Base-by-base conservation (phyloP, 2,797 vertebrate species). In the Dromococcyx pavoninus region DNA sequence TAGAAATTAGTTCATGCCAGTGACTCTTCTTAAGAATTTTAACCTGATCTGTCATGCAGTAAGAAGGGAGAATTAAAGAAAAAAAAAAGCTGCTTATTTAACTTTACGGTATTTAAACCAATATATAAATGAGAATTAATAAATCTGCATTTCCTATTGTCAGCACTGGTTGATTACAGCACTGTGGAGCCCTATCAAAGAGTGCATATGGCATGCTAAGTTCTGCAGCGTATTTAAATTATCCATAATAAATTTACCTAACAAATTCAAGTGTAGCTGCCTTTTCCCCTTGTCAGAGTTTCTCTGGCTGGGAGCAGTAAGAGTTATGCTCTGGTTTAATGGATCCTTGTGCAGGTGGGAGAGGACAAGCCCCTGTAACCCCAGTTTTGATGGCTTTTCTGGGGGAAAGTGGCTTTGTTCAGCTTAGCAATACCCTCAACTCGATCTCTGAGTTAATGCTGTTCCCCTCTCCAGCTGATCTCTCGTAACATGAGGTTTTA, bases 121-220 rank as follows among this genome's bases (percentile, higher is more conserved):
- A 88, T 79, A 81, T 54, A 94, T 41, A 90, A 93, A 91, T 48
- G 88, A 85, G 86, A 92, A 94, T 96, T 91, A 92, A 94, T 94
- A 94, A 91, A 95, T 90, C 93, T 92, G 73, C 88, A 71, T 94
- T 96, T 95, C 86, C 74, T 60, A 65, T 93, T 93, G 95, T 87
- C 94, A 82, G 91, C 88, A 71, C 64, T 30, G 28, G 91, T 91
- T 96, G 95, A 94, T 94, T 89, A 74, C 67, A 88, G 93, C 80
- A 17, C 87, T 87, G 91, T 82, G 86, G 88, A 94, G 95, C 83
- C 83, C 90, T 65, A 74, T 91, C 91, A 87, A 79, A 90, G 74
- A 74, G 44, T 84, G n/a, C 93, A 82, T 82, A 86, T 0, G 1
- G 88, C 89, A 91, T 46, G 15, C 83, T 69, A 91, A 79, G 53